Conservation (phyloP, 2,888 invertebrate genomes). For the Heteromyza rotundicornis region DNA sequence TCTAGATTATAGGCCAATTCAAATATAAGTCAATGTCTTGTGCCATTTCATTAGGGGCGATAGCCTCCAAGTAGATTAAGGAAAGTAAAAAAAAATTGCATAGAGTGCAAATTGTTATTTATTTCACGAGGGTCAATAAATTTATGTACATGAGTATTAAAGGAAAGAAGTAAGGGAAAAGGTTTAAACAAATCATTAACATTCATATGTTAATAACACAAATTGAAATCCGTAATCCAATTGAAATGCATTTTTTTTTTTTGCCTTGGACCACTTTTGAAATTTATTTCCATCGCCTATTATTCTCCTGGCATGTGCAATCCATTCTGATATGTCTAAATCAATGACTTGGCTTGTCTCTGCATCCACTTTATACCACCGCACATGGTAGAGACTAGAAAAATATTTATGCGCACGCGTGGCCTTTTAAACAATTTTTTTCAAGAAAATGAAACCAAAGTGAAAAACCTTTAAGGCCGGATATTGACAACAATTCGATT, state of each 20-base stretch:
- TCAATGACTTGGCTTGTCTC: conserved; percentile 51
- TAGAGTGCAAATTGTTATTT: conserved; percentile 50
- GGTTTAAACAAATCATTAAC: too few species aligned
- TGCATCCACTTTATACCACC: conserved; percentile 6
- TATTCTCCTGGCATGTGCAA: conserved; percentile 39
- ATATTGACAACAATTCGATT: conserved; percentile 62
- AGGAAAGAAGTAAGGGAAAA: too few species aligned
- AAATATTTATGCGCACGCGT: conserved; percentile 17
- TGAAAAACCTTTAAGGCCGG: conserved; percentile 32
- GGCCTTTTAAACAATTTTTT: background rate
- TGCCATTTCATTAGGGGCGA: background rate
- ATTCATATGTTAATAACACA: too few species aligned
- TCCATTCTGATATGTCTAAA: conserved; percentile 54
- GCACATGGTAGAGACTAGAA: background rate
- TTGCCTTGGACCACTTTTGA: too few species aligned
- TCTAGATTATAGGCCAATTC: conserved; percentile 1
- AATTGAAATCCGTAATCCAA: too few species aligned
- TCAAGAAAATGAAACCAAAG: background rate
- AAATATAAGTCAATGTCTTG: background rate
- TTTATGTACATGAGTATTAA: background rate
- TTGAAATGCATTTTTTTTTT: too few species aligned
- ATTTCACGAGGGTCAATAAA: conserved; percentile 44
- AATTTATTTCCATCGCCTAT: too few species aligned
- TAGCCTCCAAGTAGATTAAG: background rate
- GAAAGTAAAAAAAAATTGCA: background rate